These are phyloP conservation scores for Polydrusus cervinus DNA, from an alignment of 2,888 invertebrate genomes.

Conservation along the genomic window DNA sequence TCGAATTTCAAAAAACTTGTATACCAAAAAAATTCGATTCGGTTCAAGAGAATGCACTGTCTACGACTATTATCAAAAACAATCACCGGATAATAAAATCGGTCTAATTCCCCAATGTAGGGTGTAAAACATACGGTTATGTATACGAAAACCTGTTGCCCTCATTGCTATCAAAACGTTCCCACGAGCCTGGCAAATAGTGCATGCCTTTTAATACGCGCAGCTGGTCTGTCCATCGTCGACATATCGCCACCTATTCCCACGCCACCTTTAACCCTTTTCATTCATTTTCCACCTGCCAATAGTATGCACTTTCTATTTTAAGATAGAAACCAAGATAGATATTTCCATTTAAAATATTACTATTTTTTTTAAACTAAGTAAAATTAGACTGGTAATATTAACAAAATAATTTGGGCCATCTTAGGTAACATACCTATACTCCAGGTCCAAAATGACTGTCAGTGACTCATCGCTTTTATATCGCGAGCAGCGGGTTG, in stretches of 20 bases:
- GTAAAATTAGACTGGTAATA: too few relatives aligned
- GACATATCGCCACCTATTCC: slow-evolving; percentile 59
- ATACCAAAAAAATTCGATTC: too few relatives aligned
- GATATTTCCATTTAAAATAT: neutral
- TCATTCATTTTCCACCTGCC: slow-evolving; percentile 63
- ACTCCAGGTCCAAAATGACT: too few relatives aligned
- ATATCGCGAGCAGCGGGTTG: too few relatives aligned
- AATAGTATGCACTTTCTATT: slow-evolving; percentile 44
- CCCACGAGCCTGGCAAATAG: slow-evolving; percentile 61
- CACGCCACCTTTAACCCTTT: slow-evolving; percentile 63
- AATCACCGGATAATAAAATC: slow-evolving; percentile 19
- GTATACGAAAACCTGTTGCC: slow-evolving; percentile 52
- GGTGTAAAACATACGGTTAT: slow-evolving; percentile 50
- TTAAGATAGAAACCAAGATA: neutral
- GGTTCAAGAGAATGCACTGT: too few relatives aligned
- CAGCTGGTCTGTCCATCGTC: slow-evolving; percentile 58
- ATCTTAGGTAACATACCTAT: too few relatives aligned
- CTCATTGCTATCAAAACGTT: slow-evolving; percentile 55
- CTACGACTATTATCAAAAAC: slow-evolving; percentile 6
- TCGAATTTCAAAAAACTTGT: too few relatives aligned
- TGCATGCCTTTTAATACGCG: slow-evolving; percentile 55
- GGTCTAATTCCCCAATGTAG: slow-evolving; percentile 33
- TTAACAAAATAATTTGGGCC: too few relatives aligned
- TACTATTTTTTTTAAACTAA: neutral
- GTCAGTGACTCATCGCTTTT: too few relatives aligned